phyloP scores from a whole-genome alignment of 2,888 invertebrate genomes.

The Steinernema hermaphroditum region DNA sequence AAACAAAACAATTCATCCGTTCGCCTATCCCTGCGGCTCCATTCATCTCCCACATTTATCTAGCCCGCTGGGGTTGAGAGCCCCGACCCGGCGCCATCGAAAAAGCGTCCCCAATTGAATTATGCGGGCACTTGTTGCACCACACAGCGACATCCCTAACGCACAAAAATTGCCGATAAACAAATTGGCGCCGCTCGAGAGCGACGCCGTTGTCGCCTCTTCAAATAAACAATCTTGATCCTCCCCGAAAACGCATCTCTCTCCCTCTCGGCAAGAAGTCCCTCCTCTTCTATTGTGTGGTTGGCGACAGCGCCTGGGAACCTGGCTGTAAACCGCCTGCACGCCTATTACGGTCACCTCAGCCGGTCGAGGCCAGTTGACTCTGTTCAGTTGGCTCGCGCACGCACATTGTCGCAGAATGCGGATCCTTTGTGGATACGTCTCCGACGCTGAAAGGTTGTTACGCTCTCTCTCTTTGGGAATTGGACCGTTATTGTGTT shows the following conservation, averaged over 20 bases:
- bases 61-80: not conserved
- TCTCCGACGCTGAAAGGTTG: conserved; percentile 29
- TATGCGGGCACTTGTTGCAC: conserved; percentile 21
- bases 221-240: conserved; percentile 25
- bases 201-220: conserved; percentile 18
- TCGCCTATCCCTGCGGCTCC: not conserved
- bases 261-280: not conserved
- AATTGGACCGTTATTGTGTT: not conserved
- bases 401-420: not conserved
- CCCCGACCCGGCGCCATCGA: not conserved
- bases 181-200: conserved; percentile 9
- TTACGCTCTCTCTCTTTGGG: not conserved
- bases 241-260: conserved; percentile 2
- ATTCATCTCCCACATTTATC: not conserved
- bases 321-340: conserved; percentile 16
- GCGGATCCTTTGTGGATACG: conserved; percentile 24
- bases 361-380: not conserved
- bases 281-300: conserved; percentile 11
- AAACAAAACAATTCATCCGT: not conserved
- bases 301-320: not conserved
- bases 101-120: not conserved
- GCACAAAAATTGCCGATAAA: conserved; percentile 26
- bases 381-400: not conserved
- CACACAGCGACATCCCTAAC: not conserved
- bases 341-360: conserved; percentile 24